Evolutionary conservation across 2,113 vertebrate genomes (phyloP).

Genomic region (Cardinalis cardinalis): DNA sequence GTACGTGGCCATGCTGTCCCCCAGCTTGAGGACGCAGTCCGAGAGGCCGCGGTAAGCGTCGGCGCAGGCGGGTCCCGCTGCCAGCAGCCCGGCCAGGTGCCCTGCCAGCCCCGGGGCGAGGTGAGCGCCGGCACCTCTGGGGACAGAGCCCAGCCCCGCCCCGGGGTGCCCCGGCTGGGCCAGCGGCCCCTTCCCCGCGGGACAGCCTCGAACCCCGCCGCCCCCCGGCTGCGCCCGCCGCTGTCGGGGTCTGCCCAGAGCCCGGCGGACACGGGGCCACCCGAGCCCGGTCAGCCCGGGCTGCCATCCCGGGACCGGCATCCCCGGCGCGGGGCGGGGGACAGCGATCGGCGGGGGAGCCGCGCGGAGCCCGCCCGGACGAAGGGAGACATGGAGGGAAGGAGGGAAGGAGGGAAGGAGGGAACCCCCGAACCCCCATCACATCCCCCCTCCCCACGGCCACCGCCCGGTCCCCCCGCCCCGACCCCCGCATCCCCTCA

Average conservation of each 20-base stretch:
- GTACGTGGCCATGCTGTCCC: constrained; percentile 72
- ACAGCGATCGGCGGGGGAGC: no score
- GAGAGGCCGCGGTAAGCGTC: constrained; percentile 75
- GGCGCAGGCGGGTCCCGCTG: constrained; percentile 56
- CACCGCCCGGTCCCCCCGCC: background rate
- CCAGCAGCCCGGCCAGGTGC: constrained; percentile 30
- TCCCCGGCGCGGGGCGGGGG: accelerated
- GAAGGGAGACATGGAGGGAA: background rate
- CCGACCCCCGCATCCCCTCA: background rate
- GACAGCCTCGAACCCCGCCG: accelerated
- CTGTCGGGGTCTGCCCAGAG: background rate
- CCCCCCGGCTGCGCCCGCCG: background rate
- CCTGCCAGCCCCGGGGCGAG: background rate
- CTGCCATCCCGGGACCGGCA: background rate
- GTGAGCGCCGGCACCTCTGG: background rate
- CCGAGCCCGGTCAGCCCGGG: background rate
- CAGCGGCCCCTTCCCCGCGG: background rate
- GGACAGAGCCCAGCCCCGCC: background rate
- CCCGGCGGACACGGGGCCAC: background rate
- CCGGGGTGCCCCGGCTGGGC: background rate
- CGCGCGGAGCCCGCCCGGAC: accelerated
- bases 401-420: no score
- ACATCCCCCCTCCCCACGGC: background rate
- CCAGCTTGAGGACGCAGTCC: constrained; percentile 72
- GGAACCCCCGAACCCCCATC: no score